A percentile compares a stretch with the other conserved stretches of the same genome.
Evolutionary conservation across 2,797 vertebrate species (phyloP).

Genomic region (Lophius americanus): DNA sequence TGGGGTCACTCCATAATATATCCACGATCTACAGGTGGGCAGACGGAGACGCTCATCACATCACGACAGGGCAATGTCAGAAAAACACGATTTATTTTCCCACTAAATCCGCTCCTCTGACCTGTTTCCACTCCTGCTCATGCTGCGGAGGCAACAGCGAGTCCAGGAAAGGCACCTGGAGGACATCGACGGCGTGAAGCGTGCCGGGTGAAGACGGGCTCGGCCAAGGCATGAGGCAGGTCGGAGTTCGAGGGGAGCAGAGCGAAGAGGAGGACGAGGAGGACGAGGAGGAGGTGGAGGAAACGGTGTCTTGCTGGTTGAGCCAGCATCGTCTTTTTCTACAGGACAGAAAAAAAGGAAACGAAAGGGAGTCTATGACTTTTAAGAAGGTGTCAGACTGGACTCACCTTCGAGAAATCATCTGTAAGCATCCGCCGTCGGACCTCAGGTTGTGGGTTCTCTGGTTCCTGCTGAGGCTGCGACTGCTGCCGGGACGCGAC

Average conservation of each 20-base stretch:
- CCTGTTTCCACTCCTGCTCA: constrained; percentile 89
- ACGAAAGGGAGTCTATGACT: not conserved
- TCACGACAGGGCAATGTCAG: not conserved
- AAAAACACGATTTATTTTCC: not conserved
- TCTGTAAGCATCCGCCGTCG: not conserved
- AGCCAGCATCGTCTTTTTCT: constrained; percentile 58
- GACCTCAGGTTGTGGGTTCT: constrained; percentile 60
- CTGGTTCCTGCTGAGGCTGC: constrained; percentile 53
- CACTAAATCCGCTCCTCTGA: constrained; percentile 46
- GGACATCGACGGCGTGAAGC: constrained; percentile 53
- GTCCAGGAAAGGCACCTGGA: constrained; percentile 79
- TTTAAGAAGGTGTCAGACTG: not conserved
- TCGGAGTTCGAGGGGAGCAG: constrained; percentile 72
- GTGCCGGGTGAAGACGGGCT: constrained; percentile 63
- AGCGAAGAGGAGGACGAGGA: constrained; percentile 76
- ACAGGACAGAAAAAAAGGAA: not conserved
- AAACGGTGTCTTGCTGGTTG: constrained; percentile 70
- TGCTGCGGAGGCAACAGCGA: constrained; percentile 70
- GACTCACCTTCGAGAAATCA: not conserved
- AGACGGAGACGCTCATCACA: not conserved
- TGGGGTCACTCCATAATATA: constrained; percentile 96
- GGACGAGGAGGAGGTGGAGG: constrained; percentile 78
- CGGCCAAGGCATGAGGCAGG: constrained; percentile 57
- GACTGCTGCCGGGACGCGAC: constrained; percentile 61
- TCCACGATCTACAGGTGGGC: constrained; percentile 85